phyloP scores from a whole-genome alignment of 2,888 invertebrate genomes.

The Mactromeris polynyma region DNA sequence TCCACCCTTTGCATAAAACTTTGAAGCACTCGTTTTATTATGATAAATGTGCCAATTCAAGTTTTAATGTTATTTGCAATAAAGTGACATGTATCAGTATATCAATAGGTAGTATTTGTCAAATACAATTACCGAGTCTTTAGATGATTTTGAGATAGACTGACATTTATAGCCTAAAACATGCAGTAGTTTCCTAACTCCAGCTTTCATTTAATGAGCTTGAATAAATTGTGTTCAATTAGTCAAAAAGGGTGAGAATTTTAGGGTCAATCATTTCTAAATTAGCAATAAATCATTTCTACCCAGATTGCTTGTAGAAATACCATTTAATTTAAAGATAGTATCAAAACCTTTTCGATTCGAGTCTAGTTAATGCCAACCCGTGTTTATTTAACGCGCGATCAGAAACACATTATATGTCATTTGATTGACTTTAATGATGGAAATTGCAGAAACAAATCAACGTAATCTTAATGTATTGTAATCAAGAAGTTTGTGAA shows the following conservation, averaged over 20 bases:
- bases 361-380: slow-evolving; percentile 13
- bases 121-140: slow-evolving; percentile 3
- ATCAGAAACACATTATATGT: slow-evolving; percentile 37
- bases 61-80: not conserved
- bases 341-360: slow-evolving; percentile 21
- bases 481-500: slow-evolving; percentile 52
- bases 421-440: slow-evolving; percentile 53
- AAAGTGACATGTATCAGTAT: not conserved
- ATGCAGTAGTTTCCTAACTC: not conserved
- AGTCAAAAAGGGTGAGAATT: slow-evolving; percentile 21
- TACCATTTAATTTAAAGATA: slow-evolving; percentile 49
- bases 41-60: not conserved
- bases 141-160: not conserved
- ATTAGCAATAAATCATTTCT: slow-evolving; percentile 45
- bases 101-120: not conserved
- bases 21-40: not conserved
- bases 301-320: slow-evolving; percentile 25
- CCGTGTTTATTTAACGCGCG: slow-evolving; percentile 38
- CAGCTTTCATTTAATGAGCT: not conserved
- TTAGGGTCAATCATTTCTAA: slow-evolving; percentile 31
- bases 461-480: slow-evolving; percentile 35
- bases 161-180: slow-evolving; percentile 6
- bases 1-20: not conserved
- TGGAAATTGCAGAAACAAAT: slow-evolving; percentile 40
- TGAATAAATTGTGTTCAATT: not conserved